Evolutionary conservation across 2,888 invertebrate genomes (phyloP).

Genomic region (Noctua pronuba): DNA sequence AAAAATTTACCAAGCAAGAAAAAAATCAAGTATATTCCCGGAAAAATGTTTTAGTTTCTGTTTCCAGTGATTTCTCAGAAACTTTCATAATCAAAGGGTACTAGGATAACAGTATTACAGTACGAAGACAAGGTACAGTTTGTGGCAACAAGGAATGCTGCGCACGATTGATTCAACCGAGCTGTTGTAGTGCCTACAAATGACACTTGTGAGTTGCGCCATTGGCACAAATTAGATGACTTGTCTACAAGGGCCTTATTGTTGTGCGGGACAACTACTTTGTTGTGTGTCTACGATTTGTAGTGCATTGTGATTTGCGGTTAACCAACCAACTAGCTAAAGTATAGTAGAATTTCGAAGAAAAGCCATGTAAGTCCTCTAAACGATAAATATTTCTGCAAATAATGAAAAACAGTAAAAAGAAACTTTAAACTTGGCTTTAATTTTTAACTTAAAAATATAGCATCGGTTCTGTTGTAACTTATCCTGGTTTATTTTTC

Average conservation of each 20-base stretch:
- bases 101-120: neutral
- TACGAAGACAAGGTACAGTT: conserved; percentile 29
- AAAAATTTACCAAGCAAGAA: neutral
- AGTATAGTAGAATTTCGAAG: neutral
- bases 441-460: neutral
- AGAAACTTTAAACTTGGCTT: no score
- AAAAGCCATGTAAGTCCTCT: neutral
- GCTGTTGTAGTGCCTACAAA: conserved; percentile 49
- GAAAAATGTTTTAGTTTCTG: neutral
- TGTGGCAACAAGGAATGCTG: conserved; percentile 14
- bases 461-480: neutral
- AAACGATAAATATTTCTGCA: no score
- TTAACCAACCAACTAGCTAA: neutral
- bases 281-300: conserved; percentile 18
- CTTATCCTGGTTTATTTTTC: neutral
- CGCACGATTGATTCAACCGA: conserved; percentile 43
- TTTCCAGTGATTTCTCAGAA: neutral
- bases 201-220: conserved; percentile 42
- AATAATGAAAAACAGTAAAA: no score
- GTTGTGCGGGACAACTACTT: conserved; percentile 18
- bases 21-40: neutral
- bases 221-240: conserved; percentile 54
- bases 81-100: neutral
- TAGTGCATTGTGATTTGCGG: conserved; percentile 17
- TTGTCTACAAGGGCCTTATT: conserved; percentile 34